Evolutionary conservation across 1,140 invertebrate species (phyloP).

Genomic region (Zeugodacus cucurbitae): DNA sequence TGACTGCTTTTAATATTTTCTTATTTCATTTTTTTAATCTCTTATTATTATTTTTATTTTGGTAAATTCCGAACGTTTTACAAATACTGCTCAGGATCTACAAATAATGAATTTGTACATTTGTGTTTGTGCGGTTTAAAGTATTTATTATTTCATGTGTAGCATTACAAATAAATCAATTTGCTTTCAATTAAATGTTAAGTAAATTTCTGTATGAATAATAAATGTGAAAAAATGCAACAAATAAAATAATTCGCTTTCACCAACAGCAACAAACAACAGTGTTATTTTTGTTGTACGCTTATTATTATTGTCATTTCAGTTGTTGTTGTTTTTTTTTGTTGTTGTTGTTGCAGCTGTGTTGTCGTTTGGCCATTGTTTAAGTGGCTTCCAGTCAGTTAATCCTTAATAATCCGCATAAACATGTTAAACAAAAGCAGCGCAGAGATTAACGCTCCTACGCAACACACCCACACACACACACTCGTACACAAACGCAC

Average conservation of each 20-base stretch:
- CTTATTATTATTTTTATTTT: not conserved
- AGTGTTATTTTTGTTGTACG: not conserved
- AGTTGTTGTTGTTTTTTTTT: not conserved
- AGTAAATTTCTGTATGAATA: conserved; percentile 19
- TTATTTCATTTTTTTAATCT: not conserved
- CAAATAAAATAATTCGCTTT: not conserved
- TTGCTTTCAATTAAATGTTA: conserved; percentile 20
- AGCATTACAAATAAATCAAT: not conserved
- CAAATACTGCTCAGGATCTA: not conserved
- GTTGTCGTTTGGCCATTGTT: conserved; percentile 10
- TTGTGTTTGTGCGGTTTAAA: not conserved
- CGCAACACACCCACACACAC: not conserved
- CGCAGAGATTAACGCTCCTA: not conserved
- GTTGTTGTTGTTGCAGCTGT: not conserved
- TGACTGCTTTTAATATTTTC: not conserved
- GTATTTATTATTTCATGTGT: not conserved
- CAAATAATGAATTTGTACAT: not conserved
- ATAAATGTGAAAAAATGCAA: not conserved
- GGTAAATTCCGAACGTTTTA: not conserved
- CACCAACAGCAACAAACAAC: not conserved
- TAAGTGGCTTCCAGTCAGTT: conserved; percentile 34
- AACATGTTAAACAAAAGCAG: conserved; percentile 17
- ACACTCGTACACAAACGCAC: not conserved
- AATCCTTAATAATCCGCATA: conserved; percentile 36
- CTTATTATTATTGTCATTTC: not conserved